These are phyloP conservation scores for Drosophila pseudotakahashii DNA, from an alignment of 2,888 invertebrate genomes.

Conservation along the genomic window DNA sequence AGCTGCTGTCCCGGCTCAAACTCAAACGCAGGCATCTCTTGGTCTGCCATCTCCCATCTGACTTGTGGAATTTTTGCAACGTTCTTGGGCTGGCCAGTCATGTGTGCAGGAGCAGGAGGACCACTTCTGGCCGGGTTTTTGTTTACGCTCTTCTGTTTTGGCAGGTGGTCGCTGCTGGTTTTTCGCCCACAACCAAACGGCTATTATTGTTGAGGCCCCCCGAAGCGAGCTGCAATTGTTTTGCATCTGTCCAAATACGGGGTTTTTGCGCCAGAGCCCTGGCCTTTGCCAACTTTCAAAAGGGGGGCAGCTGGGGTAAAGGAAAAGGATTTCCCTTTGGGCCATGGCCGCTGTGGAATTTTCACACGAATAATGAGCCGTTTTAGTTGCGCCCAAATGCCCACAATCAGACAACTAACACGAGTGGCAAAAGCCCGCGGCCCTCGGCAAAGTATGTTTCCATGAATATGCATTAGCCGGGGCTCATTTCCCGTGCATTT, in stretches of 20 bases:
- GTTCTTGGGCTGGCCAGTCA: not conserved
- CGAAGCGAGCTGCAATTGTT: constrained; percentile 23
- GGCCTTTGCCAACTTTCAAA: constrained; percentile 7
- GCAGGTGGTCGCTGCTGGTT: constrained; percentile 21
- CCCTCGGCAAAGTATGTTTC: constrained; percentile 22
- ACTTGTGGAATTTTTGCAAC: constrained; percentile 1
- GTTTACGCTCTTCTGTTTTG: constrained; percentile 10
- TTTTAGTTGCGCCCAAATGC: constrained; percentile 34
- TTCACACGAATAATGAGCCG: constrained; percentile 35
- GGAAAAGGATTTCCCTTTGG: constrained; percentile 6
- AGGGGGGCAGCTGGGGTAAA: not conserved
- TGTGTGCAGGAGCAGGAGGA: not conserved
- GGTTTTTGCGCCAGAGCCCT: constrained; percentile 1
- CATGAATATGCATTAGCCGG: constrained; percentile 49
- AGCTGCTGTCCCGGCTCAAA: constrained; percentile 2
- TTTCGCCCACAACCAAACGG: not conserved
- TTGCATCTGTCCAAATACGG: constrained; percentile 19
- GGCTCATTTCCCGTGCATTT: constrained; percentile 48
- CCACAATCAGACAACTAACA: constrained; percentile 33
- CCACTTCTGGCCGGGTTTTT: constrained; percentile 1
- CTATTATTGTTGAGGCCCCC: constrained; percentile 19
- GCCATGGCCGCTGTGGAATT: constrained; percentile 7
- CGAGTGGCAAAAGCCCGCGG: constrained; percentile 17
- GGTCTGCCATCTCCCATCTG: not conserved
- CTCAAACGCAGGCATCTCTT: constrained; percentile 7